phyloP scores from a whole-genome alignment of 2,888 invertebrate genomes.

The Patella pellucida region DNA sequence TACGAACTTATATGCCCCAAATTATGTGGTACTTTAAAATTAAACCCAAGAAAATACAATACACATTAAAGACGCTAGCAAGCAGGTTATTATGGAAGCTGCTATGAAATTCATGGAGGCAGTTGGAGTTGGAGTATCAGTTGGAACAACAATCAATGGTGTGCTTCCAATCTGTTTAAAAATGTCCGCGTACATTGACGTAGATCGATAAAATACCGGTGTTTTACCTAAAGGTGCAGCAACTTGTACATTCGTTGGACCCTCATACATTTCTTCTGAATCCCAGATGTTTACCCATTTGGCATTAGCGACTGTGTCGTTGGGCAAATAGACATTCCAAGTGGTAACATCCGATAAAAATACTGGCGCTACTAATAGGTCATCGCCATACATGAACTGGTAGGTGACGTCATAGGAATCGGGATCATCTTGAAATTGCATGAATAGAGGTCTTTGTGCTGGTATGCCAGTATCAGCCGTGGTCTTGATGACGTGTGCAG shows the following conservation, averaged over 20 bases:
- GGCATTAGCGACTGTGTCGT: slow-evolving; percentile 31
- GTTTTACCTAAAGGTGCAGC: slow-evolving; percentile 56
- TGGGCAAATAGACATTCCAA: slow-evolving; percentile 54
- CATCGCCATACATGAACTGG: slow-evolving; percentile 63
- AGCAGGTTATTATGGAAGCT: too few relatives aligned
- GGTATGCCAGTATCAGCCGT: slow-evolving; percentile 50
- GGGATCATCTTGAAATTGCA: slow-evolving; percentile 52
- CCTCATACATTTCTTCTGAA: slow-evolving; percentile 28
- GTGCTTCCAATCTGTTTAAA: slow-evolving; percentile 38
- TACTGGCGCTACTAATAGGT: slow-evolving; percentile 63
- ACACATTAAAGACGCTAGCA: too few relatives aligned
- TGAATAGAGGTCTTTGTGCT: slow-evolving; percentile 59
- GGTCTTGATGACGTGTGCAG: slow-evolving; percentile 32
- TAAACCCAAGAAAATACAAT: too few relatives aligned
- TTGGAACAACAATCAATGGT: slow-evolving; percentile 28
- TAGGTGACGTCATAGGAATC: slow-evolving; percentile 43
- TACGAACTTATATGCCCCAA: too few relatives aligned
- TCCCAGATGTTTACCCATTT: slow-evolving; percentile 57
- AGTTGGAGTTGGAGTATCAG: background rate
- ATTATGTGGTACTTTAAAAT: too few relatives aligned
- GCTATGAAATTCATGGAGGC: background rate
- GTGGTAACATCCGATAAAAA: slow-evolving; percentile 38
- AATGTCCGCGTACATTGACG: slow-evolving; percentile 37
- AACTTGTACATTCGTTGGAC: slow-evolving; percentile 39
- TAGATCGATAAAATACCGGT: slow-evolving; percentile 58